These are phyloP conservation scores for Cristatella mucedo DNA, from an alignment of 2,888 invertebrate genomes.

Conservation along the genomic window DNA sequence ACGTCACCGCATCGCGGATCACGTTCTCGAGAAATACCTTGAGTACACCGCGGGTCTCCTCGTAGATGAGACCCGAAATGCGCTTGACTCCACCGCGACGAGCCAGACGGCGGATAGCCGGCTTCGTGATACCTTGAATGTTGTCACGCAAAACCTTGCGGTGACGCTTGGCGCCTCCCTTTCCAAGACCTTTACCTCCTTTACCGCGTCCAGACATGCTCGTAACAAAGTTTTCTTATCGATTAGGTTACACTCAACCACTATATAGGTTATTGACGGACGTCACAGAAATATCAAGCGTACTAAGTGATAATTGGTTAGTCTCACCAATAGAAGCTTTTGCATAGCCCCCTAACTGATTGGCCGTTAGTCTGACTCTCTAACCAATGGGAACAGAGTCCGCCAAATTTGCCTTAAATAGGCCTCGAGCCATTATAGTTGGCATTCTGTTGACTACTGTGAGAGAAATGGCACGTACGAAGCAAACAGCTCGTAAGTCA, in stretches of 20 bases:
- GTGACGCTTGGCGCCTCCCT: constrained; percentile 15
- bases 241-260: too few relatives aligned
- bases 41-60: constrained; percentile 58
- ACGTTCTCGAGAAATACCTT: constrained; percentile 66
- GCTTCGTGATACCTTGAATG: constrained; percentile 16
- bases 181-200: constrained; percentile 53
- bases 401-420: too few relatives aligned
- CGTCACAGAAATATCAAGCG: too few relatives aligned
- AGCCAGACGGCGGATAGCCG: constrained; percentile 15
- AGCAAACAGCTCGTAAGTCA: constrained; percentile 91
- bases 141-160: constrained; percentile 15
- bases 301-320: too few relatives aligned
- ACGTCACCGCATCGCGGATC: constrained; percentile 62
- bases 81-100: constrained; percentile 30
- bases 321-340: too few relatives aligned
- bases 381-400: too few relatives aligned
- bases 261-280: too few relatives aligned
- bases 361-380: too few relatives aligned
- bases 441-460: too few relatives aligned
- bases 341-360: too few relatives aligned
- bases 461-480: constrained; percentile 73
- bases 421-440: too few relatives aligned
- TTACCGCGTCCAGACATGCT: constrained; percentile 61
- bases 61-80: constrained; percentile 59
- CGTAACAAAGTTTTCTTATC: too few relatives aligned